Evolutionary conservation across 2,797 vertebrate species (phyloP).

Genomic region (Apodemus agrarius): DNA sequence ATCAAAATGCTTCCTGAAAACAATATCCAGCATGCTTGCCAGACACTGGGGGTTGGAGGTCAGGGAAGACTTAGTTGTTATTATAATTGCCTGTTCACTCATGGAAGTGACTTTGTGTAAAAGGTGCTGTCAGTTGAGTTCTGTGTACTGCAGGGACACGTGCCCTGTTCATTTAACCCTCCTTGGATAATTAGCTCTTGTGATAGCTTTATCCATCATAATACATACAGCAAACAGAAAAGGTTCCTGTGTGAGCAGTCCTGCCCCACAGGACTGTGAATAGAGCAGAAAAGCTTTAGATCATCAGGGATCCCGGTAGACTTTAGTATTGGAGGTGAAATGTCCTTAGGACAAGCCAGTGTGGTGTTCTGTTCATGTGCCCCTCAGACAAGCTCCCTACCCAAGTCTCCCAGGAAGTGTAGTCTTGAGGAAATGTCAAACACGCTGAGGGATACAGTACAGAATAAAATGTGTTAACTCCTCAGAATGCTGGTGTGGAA

Average conservation of each 20-base stretch:
- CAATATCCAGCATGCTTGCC: neutral
- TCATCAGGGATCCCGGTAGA: neutral
- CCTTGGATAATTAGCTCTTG: neutral
- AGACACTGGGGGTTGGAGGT: neutral
- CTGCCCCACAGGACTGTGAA: neutral
- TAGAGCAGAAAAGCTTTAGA: neutral
- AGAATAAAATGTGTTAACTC: neutral
- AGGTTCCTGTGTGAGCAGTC: neutral
- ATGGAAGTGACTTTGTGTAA: neutral
- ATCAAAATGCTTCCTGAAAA: neutral
- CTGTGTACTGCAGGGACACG: neutral
- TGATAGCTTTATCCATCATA: neutral
- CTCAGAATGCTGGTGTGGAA: neutral
- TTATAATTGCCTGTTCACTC: neutral
- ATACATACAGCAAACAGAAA: neutral
- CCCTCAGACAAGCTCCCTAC: neutral
- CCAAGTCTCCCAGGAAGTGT: neutral
- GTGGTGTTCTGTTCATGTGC: neutral
- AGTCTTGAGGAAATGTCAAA: neutral
- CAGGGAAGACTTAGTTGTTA: neutral
- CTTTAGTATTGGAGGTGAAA: neutral
- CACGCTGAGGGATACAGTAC: neutral
- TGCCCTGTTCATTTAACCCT: neutral
- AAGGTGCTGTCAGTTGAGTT: neutral
- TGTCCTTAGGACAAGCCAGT: neutral